Evolutionary conservation across 2,113 vertebrate genomes (phyloP).

Genomic region (Crotalus tigris): DNA sequence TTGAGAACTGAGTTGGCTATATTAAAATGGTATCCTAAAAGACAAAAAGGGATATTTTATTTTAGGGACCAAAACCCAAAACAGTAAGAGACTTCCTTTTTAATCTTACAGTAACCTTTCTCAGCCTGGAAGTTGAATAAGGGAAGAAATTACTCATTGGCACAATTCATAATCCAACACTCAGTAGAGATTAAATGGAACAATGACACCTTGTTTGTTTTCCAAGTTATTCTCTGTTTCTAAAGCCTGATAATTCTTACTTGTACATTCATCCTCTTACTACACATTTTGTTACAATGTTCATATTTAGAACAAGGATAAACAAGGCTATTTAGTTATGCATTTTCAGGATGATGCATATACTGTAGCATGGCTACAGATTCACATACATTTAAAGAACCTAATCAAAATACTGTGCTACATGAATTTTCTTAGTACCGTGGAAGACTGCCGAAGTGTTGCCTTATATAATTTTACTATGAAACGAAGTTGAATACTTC

Average conservation of each 20-base stretch:
- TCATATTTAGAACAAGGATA: constrained; percentile 57
- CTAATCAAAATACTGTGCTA: constrained; percentile 59
- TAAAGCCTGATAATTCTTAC: constrained; percentile 56
- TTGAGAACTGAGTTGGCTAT: neutral
- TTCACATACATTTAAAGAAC: constrained; percentile 52
- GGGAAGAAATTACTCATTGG: neutral
- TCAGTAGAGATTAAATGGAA: constrained; percentile 40
- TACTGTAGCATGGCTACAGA: constrained; percentile 35
- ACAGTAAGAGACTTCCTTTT: neutral
- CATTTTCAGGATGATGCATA: constrained; percentile 62
- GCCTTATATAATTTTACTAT: constrained; percentile 42
- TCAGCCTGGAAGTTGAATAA: neutral
- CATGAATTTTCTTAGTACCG: constrained; percentile 45
- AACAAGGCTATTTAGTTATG: constrained; percentile 63
- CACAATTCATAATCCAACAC: constrained; percentile 12
- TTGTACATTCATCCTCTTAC: constrained; percentile 53
- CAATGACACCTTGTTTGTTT: constrained; percentile 41
- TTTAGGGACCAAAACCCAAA: neutral
- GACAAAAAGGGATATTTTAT: neutral
- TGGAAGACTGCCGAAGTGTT: constrained; percentile 44
- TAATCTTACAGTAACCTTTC: neutral
- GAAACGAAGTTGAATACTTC: constrained; percentile 45
- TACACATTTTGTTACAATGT: constrained; percentile 60
- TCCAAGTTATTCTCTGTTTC: constrained; percentile 53
- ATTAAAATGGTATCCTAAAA: neutral